A percentile compares a stretch with the other conserved stretches of the same genome.
Conservation (phyloP, 2,113 vertebrate species). For the Lagopus leucura region DNA sequence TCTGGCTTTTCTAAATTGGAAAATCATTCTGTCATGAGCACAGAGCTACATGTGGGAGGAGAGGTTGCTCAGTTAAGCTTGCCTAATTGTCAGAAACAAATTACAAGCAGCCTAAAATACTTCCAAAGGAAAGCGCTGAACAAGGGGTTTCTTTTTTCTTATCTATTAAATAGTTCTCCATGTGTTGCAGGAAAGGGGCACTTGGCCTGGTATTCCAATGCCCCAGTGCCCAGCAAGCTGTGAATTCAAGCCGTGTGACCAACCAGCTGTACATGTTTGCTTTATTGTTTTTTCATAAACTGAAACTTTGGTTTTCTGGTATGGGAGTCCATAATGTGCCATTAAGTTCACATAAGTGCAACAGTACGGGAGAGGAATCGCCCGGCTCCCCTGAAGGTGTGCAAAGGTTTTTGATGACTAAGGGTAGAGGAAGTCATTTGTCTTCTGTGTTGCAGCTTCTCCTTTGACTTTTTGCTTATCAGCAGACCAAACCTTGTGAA, state of each 20-base stretch:
- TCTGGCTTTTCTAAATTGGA: not conserved
- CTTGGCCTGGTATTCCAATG: not conserved
- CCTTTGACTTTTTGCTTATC: not conserved
- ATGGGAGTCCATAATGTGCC: not conserved
- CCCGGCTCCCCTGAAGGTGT: not conserved
- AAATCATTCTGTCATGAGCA: not conserved
- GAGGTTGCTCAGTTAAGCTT: not conserved
- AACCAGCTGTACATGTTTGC: not conserved
- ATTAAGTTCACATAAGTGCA: not conserved
- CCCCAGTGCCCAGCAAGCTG: not conserved
- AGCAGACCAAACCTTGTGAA: accelerated
- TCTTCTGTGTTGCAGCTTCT: not conserved
- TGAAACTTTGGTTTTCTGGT: not conserved
- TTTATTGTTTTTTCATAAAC: not conserved
- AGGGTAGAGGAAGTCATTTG: not conserved
- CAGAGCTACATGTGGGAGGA: not conserved
- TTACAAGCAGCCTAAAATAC: not conserved
- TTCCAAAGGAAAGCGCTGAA: not conserved
- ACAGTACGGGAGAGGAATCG: not conserved
- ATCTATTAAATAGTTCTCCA: not conserved
- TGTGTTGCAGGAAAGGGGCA: not conserved
- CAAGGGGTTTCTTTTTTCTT: not conserved
- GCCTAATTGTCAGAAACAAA: not conserved
- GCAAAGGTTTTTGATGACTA: not conserved
- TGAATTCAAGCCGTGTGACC: not conserved